Conservation (phyloP, 2,113 vertebrate species). For the Oryzias celebensis region DNA sequence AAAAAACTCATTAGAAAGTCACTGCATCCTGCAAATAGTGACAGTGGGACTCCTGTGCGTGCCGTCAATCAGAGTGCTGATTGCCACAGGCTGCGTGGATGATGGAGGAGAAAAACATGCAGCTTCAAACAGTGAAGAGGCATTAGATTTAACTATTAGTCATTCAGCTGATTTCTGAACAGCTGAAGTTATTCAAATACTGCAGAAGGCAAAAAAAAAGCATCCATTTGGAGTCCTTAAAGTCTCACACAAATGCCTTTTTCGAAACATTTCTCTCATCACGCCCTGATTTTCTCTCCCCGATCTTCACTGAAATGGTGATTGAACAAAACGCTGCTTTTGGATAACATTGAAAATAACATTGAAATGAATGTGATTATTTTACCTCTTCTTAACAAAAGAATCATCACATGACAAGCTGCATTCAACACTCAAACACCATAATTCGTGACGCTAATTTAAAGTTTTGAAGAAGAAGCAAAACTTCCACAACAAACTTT, state of each 20-base stretch:
- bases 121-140: neutral
- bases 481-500: no score
- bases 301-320: slow-evolving; percentile 1
- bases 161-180: neutral
- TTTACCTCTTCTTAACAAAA: no score
- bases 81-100: slow-evolving; percentile 11
- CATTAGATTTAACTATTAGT: neutral
- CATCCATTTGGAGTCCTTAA: slow-evolving; percentile 6
- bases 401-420: no score
- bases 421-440: no score
- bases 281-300: slow-evolving; percentile 7
- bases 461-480: no score
- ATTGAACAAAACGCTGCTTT: neutral
- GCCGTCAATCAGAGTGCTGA: slow-evolving; percentile 23
- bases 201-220: neutral
- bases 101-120: neutral
- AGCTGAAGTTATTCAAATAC: slow-evolving; percentile 3
- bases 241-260: slow-evolving; percentile 10
- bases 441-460: no score
- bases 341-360: neutral
- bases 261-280: slow-evolving; percentile 28
- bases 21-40: slow-evolving; percentile 10
- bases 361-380: neutral
- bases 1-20: slow-evolving; percentile 29
- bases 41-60: slow-evolving; percentile 6